Conservation (phyloP, 2,888 invertebrate genomes). For the Taphrorychus bicolor region DNA sequence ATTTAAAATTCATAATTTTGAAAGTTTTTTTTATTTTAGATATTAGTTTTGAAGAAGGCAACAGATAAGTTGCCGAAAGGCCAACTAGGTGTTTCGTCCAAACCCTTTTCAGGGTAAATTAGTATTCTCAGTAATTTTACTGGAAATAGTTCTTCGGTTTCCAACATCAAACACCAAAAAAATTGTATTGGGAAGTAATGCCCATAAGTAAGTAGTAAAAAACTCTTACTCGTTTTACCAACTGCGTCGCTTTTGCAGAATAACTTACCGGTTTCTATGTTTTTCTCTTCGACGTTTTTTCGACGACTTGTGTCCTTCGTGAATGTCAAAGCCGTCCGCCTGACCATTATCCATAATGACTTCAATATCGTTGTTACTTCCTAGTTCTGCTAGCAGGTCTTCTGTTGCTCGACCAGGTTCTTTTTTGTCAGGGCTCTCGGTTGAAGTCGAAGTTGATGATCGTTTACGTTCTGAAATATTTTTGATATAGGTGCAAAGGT, state of each 20-base stretch:
- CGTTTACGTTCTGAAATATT: slow-evolving; percentile 16
- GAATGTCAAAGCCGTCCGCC: slow-evolving; percentile 20
- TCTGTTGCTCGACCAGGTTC: background rate
- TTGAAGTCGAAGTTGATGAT: slow-evolving; percentile 6
- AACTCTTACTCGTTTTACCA: background rate
- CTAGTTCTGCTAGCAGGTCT: slow-evolving; percentile 18
- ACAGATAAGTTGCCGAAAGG: no score
- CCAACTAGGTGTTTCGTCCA: no score
- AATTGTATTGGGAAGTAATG: no score
- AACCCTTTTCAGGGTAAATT: no score
- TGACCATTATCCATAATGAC: slow-evolving; percentile 30
- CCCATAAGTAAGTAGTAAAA: no score
- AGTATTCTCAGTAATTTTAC: no score
- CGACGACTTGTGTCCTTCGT: slow-evolving; percentile 61
- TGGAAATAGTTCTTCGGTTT: no score
- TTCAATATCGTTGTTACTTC: slow-evolving; percentile 32
- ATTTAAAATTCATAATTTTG: no score
- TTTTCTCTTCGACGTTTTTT: slow-evolving; percentile 77
- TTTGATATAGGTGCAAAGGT: no score
- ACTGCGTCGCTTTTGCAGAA: background rate
- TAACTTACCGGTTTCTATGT: slow-evolving; percentile 67
- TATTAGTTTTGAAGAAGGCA: no score
- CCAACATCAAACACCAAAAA: no score
- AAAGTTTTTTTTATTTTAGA: no score
- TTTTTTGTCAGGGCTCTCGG: background rate